A percentile compares a stretch with the other conserved stretches of the same genome.
These are phyloP conservation scores for Platysteira castanea DNA, from an alignment of 2,113 vertebrate genomes.

Conservation along the genomic window DNA sequence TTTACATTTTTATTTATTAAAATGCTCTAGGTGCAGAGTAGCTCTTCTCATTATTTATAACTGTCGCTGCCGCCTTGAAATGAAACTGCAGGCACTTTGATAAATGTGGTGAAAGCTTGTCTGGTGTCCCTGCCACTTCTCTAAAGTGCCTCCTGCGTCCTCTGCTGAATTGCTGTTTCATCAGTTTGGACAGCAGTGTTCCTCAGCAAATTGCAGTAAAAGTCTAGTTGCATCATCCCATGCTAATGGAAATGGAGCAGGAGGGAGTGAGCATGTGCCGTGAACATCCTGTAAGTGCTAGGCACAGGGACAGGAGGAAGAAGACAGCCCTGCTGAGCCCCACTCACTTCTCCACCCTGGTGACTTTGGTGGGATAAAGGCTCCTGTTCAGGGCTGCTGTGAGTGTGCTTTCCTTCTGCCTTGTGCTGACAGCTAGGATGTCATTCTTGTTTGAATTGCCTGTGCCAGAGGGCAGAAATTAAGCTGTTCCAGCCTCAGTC, in stretches of 20 bases:
- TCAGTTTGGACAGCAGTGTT: conserved; percentile 30
- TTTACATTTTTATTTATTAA: conserved; percentile 45
- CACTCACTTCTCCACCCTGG: background rate
- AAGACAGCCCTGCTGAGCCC: background rate
- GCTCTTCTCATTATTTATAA: conserved; percentile 53
- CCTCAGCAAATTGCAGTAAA: conserved; percentile 24
- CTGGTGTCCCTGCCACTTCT: conserved; percentile 36
- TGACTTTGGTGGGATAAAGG: background rate
- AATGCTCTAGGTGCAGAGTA: conserved; percentile 6
- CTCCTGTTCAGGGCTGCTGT: rapidly evolving
- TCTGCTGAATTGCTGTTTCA: conserved; percentile 56
- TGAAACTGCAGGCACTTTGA: conserved; percentile 50
- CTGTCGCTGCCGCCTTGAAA: background rate
- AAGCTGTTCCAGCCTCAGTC: background rate
- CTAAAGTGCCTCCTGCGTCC: conserved; percentile 39
- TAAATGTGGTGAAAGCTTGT: conserved; percentile 56
- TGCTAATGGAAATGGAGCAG: background rate
- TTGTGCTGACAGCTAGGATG: background rate
- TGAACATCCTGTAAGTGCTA: background rate
- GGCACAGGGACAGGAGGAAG: background rate
- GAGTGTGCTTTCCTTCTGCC: background rate
- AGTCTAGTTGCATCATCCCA: conserved; percentile 32
- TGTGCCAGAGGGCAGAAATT: background rate
- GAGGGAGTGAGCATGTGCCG: background rate
- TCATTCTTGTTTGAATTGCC: background rate